Evolutionary conservation across 2,888 invertebrate genomes (phyloP).

Genomic region (Hydropsyche betteni): DNA sequence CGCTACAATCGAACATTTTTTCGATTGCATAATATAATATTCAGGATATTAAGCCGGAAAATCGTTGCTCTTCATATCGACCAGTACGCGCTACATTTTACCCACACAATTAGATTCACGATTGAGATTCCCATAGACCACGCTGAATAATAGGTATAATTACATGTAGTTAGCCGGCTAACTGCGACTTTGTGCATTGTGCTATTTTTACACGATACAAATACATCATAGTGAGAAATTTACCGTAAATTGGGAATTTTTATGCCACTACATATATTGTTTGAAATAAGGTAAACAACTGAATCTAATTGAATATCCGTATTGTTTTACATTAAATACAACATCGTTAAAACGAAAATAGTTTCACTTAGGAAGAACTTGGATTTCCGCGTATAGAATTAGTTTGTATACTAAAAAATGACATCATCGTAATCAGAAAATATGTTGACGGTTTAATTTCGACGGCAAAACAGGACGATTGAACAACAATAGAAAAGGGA

Average conservation of each 20-base stretch:
- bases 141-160: conserved; percentile 21
- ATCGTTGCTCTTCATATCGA: conserved; percentile 1
- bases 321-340: too few species aligned
- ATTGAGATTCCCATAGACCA: conserved; percentile 19
- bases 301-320: too few species aligned
- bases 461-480: background rate
- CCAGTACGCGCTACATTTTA: background rate
- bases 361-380: too few species aligned
- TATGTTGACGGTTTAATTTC: too few species aligned
- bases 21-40: too few species aligned
- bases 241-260: background rate
- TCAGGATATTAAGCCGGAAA: background rate
- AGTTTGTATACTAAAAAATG: too few species aligned
- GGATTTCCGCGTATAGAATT: too few species aligned
- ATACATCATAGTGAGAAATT: conserved; percentile 3
- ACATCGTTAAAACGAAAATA: too few species aligned
- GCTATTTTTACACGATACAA: background rate
- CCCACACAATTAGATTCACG: conserved; percentile 14
- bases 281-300: too few species aligned
- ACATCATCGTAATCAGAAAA: too few species aligned
- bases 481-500: background rate
- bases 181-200: conserved; percentile 22
- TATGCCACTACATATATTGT: background rate
- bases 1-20: too few species aligned
- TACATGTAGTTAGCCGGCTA: conserved; percentile 18